Conservation (phyloP, 2,888 invertebrate species). For the Pyrgus malvae region DNA sequence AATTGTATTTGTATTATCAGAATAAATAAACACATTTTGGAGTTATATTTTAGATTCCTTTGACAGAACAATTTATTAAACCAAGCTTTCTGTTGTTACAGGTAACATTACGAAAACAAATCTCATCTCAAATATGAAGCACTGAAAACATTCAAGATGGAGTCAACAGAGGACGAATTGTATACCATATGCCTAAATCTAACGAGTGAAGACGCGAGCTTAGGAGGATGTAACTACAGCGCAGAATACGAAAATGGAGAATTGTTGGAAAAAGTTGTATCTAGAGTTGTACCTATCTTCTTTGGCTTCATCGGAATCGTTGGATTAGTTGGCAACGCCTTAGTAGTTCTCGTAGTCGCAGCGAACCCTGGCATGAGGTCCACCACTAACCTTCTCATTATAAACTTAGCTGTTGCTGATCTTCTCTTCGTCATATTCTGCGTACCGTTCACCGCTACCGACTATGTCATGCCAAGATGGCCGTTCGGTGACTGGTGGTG, state of each 20-base stretch:
- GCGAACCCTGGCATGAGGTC: constrained; percentile 96
- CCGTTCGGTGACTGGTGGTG: constrained; percentile 96
- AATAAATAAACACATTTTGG: too few species aligned
- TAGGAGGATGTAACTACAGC: constrained; percentile 65
- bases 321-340: constrained; percentile 93
- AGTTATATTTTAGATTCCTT: too few species aligned
- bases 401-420: constrained; percentile 94
- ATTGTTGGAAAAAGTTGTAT: constrained; percentile 84
- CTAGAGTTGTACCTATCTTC: constrained; percentile 88
- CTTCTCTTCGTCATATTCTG: constrained; percentile 95
- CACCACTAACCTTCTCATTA: constrained; percentile 95
- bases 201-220: constrained; percentile 57
- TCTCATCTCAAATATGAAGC: constrained; percentile 24
- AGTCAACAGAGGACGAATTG: constrained; percentile 70
- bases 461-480: constrained; percentile 94
- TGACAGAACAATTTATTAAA: too few species aligned
- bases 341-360: constrained; percentile 94
- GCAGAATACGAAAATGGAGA: constrained; percentile 75
- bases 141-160: constrained; percentile 49
- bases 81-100: constrained; percentile 47
- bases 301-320: constrained; percentile 93
- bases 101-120: constrained; percentile 36
- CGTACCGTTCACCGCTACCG: constrained; percentile 96
- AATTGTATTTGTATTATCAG: too few species aligned
- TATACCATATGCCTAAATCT: constrained; percentile 69